Evolutionary conservation across 2,113 vertebrate species (phyloP), one percentile per base, ranked within the genome.

Genomic region (Monopterus albus): DNA sequence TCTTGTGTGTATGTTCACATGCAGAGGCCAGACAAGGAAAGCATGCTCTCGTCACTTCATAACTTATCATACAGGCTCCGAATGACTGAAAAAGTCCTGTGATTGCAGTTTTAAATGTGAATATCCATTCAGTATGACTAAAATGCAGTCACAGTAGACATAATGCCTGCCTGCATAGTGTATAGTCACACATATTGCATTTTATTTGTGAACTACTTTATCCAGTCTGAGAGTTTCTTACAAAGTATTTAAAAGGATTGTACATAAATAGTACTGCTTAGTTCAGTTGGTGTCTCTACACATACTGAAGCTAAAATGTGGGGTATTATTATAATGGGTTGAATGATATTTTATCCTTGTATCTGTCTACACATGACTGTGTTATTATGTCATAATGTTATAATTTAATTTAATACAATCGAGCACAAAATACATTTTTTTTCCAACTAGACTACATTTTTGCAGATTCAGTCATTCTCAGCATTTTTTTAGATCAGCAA

Each of bases 11-110:
- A 53, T 7, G 56, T 76, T 80, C 72, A 52, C 62, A 45, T 65
- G 75, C 72, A 77, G 68, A 76, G 82, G 86, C 86, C 84, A 84
- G 79, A 55, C 79, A 63, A 84, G 84, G 84, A 91, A 84, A 86
- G 52, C 1, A 36, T 61, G 58, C 64, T 77, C 67, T 75, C 74
- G 15, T 84, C 75, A 70, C 82, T 78, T 79, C 23, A 10, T 25
- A 71, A 70, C 66, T 76, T 45, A 65, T 78, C 75, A 74, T 26
- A 25, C 26, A 14, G 50, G 15, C 58, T 66, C 33, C 9, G 60
- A 75, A 72, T 83, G 47, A 72, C 28, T 50, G 64, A 39, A 69
- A 77, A 62, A 56, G 26, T 66, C 0, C 31, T n/a, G n/a, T n/a
- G n/a, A n/a, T n/a, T n/a, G n/a, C n/a, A 10, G 60, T 33, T 85